phyloP scores from a whole-genome alignment of 2,888 invertebrate genomes.

The Aplocera efformata region DNA sequence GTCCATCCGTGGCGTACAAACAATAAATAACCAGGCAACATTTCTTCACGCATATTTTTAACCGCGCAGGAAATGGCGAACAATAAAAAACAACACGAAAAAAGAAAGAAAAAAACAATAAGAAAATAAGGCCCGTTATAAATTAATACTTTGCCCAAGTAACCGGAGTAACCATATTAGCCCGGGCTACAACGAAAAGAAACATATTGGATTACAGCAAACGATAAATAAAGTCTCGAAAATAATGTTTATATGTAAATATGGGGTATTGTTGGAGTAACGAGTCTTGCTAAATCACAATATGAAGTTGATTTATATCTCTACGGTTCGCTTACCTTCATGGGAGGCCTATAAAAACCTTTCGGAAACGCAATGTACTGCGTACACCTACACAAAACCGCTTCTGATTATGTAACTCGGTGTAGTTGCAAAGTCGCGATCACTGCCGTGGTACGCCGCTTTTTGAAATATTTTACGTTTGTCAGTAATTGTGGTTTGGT shows the following conservation, averaged over 20 bases:
- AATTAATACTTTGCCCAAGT: constrained; percentile 53
- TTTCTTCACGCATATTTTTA: constrained; percentile 27
- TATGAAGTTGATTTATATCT: constrained; percentile 80
- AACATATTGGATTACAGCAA: constrained; percentile 57
- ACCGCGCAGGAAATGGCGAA: constrained; percentile 33
- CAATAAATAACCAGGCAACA: constrained; percentile 23
- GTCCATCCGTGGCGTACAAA: constrained; percentile 17
- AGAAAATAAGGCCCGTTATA: constrained; percentile 48
- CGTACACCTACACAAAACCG: constrained; percentile 6
- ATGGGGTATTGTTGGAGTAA: constrained; percentile 82
- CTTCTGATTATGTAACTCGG: too few relatives aligned
- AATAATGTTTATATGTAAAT: constrained; percentile 80
- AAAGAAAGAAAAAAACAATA: constrained; percentile 31
- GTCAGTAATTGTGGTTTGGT: too few relatives aligned
- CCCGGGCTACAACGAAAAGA: constrained; percentile 41
- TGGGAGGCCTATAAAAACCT: constrained; percentile 73
- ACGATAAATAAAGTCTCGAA: constrained; percentile 58
- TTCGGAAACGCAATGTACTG: constrained; percentile 32
- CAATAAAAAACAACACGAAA: constrained; percentile 33
- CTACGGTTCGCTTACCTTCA: constrained; percentile 72
- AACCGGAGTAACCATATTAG: constrained; percentile 48
- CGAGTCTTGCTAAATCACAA: constrained; percentile 83
- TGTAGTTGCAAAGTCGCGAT: too few relatives aligned
- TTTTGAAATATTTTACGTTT: background rate
- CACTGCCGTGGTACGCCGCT: background rate